These are phyloP conservation scores for Tetragonula clypearis DNA, from an alignment of 1,140 invertebrate species.

Conservation along the genomic window DNA sequence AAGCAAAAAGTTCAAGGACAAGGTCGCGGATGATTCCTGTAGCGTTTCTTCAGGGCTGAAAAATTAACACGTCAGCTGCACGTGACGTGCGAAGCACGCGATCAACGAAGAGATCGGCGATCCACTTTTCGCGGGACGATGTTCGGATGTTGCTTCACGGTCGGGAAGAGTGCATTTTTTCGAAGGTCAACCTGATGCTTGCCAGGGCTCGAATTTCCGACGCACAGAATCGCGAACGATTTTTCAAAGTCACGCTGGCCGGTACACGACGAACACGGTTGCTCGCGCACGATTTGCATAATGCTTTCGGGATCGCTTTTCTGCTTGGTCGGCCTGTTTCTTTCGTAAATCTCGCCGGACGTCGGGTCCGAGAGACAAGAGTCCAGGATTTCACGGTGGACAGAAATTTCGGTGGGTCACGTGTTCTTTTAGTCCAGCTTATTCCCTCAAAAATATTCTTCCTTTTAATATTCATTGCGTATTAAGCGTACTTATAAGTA, in stretches of 20 bases:
- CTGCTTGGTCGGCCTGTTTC: not conserved
- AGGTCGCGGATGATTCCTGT: too few relatives aligned
- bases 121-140: slow-evolving; percentile 21
- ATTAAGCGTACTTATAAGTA: too few relatives aligned
- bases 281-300: slow-evolving; percentile 24
- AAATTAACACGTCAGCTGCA: slow-evolving; percentile 5
- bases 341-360: not conserved
- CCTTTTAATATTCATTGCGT: too few relatives aligned
- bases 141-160: slow-evolving; percentile 20
- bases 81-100: not conserved
- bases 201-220: slow-evolving; percentile 41
- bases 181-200: slow-evolving; percentile 50
- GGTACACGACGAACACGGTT: not conserved
- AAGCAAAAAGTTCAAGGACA: too few relatives aligned
- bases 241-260: slow-evolving; percentile 28
- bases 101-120: slow-evolving; percentile 11
- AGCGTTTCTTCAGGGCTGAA: too few relatives aligned
- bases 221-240: slow-evolving; percentile 15
- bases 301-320: not conserved
- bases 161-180: slow-evolving; percentile 45
- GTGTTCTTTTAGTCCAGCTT: too few relatives aligned
- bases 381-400: too few relatives aligned
- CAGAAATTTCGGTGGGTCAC: too few relatives aligned
- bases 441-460: too few relatives aligned
- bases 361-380: not conserved